Conservation (phyloP, 2,797 vertebrate genomes). For the Danio kyathit region DNA sequence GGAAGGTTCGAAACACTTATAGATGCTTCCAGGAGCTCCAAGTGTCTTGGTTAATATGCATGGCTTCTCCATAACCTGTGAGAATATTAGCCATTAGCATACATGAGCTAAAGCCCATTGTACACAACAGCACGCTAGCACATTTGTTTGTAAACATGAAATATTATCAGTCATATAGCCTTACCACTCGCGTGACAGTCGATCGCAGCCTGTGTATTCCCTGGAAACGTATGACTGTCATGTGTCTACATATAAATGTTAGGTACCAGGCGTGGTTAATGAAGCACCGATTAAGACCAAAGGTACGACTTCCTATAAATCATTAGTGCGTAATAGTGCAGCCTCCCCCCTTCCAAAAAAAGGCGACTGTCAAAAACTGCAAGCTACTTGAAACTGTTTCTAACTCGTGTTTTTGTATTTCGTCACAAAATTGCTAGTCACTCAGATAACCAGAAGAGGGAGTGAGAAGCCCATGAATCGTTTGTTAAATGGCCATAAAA, state of each 20-base stretch:
- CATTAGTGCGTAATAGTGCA: neutral
- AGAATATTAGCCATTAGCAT: slow-evolving; percentile 53
- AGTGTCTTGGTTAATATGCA: slow-evolving; percentile 68
- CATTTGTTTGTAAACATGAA: neutral
- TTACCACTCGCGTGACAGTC: slow-evolving; percentile 11
- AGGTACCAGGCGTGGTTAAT: slow-evolving; percentile 34
- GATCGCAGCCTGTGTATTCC: neutral
- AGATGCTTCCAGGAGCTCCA: slow-evolving; percentile 66
- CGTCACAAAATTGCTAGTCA: neutral
- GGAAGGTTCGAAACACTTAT: slow-evolving; percentile 66
- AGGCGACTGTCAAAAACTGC: neutral
- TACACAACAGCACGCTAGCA: neutral
- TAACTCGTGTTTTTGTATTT: neutral
- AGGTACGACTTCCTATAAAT: neutral
- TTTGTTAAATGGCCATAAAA: too few relatives aligned
- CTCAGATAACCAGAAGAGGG: slow-evolving; percentile 19
- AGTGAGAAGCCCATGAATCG: slow-evolving; percentile 5
- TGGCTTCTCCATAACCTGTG: slow-evolving; percentile 72
- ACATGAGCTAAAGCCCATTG: neutral
- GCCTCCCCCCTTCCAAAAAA: neutral
- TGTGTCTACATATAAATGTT: neutral
- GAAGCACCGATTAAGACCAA: slow-evolving; percentile 21
- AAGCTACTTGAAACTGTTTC: neutral
- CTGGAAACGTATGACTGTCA: neutral
- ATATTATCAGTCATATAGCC: neutral